Evolutionary conservation across 1,140 invertebrate genomes (phyloP), one percentile per base, ranked within the genome.

Genomic region (Caenorhabditis briggsae): DNA sequence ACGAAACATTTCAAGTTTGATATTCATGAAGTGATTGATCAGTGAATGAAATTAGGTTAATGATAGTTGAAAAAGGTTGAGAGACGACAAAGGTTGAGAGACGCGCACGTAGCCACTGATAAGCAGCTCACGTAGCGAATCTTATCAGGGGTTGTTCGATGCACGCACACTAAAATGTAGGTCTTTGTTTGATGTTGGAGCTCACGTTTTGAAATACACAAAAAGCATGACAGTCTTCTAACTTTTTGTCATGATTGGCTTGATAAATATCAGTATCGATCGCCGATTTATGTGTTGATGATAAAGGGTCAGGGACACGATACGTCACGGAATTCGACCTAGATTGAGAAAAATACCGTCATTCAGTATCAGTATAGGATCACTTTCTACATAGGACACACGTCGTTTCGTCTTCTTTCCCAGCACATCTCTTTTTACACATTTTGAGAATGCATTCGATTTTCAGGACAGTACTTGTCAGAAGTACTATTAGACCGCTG

Each of bases 271-370:
- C 20, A n/a, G 46, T 78, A 70, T 70, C 23, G 43, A 70, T 78
- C 23, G 53, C 43, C 33, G 33, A n/a, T 78, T 7, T 11, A 3
- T 50, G 20, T 50, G 59, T 25, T 61, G 59, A 61, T 61, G 25
- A 61, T 61, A 23, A 53, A 78, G 70, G 70, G 70, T 78, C 70
- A 78, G 43, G 70, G 70, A 50, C 16, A 53, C 70, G 53, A 78
- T 5, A 23, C 12, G 23, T 78, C 70, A 78, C 70, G 46, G n/a
- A 46, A 78, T 78, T 23, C 70, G 70, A 78, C 70, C 70, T 78
- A 78, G 43, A 70, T 70, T n/a, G 43, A 5, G 64, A 70, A 46
- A 64, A 43, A 46, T 25, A 46, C 18, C 33, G 33, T 70, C 64
- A 70, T 70, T 70, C 9, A 18, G 41, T 58, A 58, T 33, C 61